Evolutionary conservation across 2,113 vertebrate species (phyloP).

Genomic region (Elgaria multicarinata): DNA sequence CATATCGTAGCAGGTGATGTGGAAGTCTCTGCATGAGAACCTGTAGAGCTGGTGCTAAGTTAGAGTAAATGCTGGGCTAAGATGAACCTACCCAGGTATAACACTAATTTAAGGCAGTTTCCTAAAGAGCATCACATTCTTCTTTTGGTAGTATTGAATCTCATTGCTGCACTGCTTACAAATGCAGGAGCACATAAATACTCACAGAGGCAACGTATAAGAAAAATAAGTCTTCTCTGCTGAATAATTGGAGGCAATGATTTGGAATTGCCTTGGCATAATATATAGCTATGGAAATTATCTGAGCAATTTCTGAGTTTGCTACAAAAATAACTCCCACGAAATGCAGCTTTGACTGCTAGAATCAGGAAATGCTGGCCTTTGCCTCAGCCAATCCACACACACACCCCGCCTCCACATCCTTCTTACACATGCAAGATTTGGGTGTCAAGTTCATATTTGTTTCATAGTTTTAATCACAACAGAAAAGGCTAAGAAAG

Average conservation of each 20-base stretch:
- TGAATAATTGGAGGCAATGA: too few relatives aligned
- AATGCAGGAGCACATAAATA: too few relatives aligned
- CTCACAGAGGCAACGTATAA: too few relatives aligned
- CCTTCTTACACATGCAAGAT: neutral
- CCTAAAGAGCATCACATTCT: neutral
- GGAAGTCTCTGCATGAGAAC: too few relatives aligned
- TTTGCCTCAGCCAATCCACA: neutral
- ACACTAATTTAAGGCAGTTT: too few relatives aligned
- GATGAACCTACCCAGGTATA: too few relatives aligned
- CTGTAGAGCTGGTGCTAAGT: too few relatives aligned
- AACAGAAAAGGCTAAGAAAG: rapidly evolving
- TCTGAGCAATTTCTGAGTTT: neutral
- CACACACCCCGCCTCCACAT: too few relatives aligned
- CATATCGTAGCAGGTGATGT: too few relatives aligned
- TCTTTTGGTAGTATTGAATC: neutral
- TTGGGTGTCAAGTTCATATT: neutral
- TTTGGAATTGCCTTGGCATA: neutral
- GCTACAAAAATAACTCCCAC: neutral
- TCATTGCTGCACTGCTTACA: too few relatives aligned
- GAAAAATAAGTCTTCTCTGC: neutral
- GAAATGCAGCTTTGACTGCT: neutral
- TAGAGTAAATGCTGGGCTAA: too few relatives aligned
- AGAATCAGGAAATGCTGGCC: neutral
- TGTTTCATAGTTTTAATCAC: neutral
- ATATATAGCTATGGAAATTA: neutral